phyloP scores from a whole-genome alignment of 2,113 vertebrate species.

The Tricholaema leucomelas region DNA sequence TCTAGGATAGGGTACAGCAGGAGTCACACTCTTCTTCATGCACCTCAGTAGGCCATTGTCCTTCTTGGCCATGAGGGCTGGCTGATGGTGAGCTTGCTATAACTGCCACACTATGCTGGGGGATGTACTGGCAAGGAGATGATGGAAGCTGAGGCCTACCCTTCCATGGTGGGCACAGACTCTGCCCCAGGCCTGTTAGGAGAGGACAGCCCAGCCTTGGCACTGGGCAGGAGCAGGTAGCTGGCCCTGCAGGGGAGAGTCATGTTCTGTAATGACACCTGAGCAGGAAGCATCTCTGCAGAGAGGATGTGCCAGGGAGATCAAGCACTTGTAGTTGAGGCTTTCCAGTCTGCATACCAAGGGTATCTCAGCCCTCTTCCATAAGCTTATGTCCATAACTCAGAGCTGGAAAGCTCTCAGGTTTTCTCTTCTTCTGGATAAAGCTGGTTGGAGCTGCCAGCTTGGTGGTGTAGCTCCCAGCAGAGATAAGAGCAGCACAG shows the following conservation, averaged over 20 bases:
- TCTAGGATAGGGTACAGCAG: too few species aligned
- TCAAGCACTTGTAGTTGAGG: not conserved
- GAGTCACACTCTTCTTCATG: too few species aligned
- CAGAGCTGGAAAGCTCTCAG: not conserved
- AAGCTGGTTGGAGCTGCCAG: not conserved
- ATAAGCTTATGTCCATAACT: not conserved
- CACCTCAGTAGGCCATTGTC: too few species aligned
- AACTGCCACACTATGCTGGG: rapidly evolving
- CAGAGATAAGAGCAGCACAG: not conserved
- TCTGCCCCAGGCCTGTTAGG: not conserved
- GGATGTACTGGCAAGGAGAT: not conserved
- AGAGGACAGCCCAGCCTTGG: not conserved
- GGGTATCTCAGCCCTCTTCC: not conserved
- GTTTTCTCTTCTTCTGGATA: not conserved
- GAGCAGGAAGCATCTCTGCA: not conserved
- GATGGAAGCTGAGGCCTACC: not conserved
- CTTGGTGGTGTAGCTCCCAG: not conserved
- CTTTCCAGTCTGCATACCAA: not conserved
- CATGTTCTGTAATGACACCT: rapidly evolving
- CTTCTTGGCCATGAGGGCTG: not conserved
- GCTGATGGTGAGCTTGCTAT: too few species aligned
- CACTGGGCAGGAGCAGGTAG: not conserved
- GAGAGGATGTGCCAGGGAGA: not conserved
- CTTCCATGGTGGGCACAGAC: not conserved
- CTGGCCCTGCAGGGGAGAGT: rapidly evolving